Conservation (phyloP, 2,888 invertebrate species). For the Callosobruchus maculatus region DNA sequence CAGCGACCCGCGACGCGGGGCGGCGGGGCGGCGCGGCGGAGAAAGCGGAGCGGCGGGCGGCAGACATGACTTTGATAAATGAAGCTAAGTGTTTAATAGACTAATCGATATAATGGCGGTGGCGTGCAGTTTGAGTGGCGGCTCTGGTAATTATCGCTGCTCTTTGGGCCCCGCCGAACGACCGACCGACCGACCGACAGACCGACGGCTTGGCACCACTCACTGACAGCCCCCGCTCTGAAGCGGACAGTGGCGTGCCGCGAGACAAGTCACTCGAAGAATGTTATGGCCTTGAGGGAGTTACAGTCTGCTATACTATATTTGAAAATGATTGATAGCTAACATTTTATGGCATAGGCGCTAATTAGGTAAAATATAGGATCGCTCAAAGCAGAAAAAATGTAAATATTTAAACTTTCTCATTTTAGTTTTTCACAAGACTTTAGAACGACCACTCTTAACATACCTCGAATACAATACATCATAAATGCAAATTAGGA, state of each 20-base stretch:
- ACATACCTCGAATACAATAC: too few species aligned
- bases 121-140: conserved; percentile 47
- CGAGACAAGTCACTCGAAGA: too few species aligned
- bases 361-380: too few species aligned
- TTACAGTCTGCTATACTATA: too few species aligned
- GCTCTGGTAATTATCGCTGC: conserved; percentile 47
- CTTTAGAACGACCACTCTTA: too few species aligned
- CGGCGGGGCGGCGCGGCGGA: conserved; percentile 24
- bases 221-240: neutral
- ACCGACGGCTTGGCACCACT: conserved; percentile 7
- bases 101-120: conserved; percentile 51
- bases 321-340: too few species aligned
- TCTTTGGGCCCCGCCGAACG: conserved; percentile 28
- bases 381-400: too few species aligned
- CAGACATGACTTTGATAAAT: conserved; percentile 51
- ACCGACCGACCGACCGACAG: conserved; percentile 28
- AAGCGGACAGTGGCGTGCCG: neutral
- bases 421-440: too few species aligned
- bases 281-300: too few species aligned
- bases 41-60: conserved; percentile 22
- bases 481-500: too few species aligned
- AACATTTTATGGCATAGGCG: too few species aligned
- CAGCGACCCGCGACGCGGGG: conserved; percentile 26
- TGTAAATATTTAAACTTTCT: too few species aligned
- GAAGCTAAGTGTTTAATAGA: conserved; percentile 52